Evolutionary conservation across 2,888 invertebrate species (phyloP), one percentile per base, ranked within the genome.

Genomic region (Dugesia japonica): DNA sequence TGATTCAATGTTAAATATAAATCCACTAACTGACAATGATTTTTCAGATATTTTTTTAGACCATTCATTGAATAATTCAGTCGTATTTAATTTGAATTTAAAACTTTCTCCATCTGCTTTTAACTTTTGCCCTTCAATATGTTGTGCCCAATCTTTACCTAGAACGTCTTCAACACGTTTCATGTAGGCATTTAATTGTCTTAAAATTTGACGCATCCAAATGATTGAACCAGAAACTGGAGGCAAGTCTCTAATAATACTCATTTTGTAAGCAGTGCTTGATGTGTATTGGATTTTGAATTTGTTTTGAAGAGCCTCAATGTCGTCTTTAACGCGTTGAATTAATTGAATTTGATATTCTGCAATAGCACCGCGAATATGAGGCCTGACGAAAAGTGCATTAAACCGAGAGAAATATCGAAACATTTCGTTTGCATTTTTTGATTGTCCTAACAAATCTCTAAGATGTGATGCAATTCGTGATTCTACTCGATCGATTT

Each of bases 371-470:
- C 98, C 97, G 76, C 95, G 89, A 83, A 99, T 99, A 85, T 98
- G 97, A 0, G 95, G 97, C 9, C 98, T 89, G 13, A 99, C 94
- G 86, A 99, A 98, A 74, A 99, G 87, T 0, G 97, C 97, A 86
- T 99, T 99, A 87, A 97, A 99, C 23, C 97, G 89, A 0, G 94
- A 94, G 86, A 88, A 88, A 81, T 98, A 98, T 77, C 94, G 89
- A 87, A 99, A 99, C 98, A 99, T 99, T 80, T 99, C 98, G 84
- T 97, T 97, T 26, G 98, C 98, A 86, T 97, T 97, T 86, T 94
- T 94, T 0, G 98, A 97, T 0, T 94, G 94, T 75, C 95, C 97
- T 42, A 99, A 87, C 84, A 99, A 97, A 86, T 98, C 97, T 78
- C 97, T 89, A 1, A 99, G 88, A 83, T 94, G 92, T 0, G 95